Conservation (phyloP, 2,797 vertebrate genomes). For the Prionace glauca region DNA sequence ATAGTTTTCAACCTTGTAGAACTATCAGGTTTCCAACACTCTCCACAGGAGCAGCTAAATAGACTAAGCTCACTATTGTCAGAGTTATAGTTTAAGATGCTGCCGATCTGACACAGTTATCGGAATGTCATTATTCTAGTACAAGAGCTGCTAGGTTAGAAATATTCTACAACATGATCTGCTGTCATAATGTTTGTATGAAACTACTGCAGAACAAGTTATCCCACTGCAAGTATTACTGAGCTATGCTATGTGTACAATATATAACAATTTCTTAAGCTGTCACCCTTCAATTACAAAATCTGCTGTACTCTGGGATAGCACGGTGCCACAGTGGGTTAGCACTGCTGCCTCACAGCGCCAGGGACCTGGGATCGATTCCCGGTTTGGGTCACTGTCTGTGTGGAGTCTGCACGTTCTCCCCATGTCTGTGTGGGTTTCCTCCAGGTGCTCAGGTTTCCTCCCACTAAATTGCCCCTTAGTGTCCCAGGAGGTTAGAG, state of each 20-base stretch:
- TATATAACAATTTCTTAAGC: background rate
- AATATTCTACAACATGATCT: background rate
- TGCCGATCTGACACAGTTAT: background rate
- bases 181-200: background rate
- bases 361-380: too few relatives aligned
- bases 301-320: background rate
- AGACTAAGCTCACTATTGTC: background rate
- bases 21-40: background rate
- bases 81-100: background rate
- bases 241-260: too few relatives aligned
- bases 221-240: background rate
- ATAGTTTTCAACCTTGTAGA: too few relatives aligned
- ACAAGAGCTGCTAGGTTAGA: background rate
- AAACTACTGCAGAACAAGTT: background rate
- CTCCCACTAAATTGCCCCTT: too few relatives aligned
- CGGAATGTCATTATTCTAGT: background rate
- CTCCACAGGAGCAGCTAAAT: background rate
- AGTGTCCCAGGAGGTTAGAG: too few relatives aligned
- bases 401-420: too few relatives aligned
- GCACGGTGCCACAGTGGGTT: too few relatives aligned
- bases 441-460: too few relatives aligned
- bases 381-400: too few relatives aligned
- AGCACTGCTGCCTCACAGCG: too few relatives aligned
- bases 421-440: too few relatives aligned
- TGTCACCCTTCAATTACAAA: background rate